These are phyloP conservation scores for Eristalis tenax DNA, from an alignment of 2,888 invertebrate species.

Conservation along the genomic window DNA sequence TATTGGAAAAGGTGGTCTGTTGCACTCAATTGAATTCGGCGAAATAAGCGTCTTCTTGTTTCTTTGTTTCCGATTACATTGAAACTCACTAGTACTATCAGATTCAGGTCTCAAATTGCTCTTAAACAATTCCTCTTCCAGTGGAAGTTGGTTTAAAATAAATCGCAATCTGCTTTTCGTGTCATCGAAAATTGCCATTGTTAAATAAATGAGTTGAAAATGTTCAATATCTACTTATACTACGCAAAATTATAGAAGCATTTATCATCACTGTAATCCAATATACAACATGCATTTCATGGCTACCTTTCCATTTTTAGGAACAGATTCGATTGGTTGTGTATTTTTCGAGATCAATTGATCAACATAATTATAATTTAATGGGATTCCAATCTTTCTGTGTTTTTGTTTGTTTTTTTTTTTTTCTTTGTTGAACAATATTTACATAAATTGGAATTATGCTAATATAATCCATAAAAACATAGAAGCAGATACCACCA, in stretches of 20 bases:
- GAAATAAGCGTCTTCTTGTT: too few relatives aligned
- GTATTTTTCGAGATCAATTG: constrained; percentile 14
- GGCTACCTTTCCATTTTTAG: background rate
- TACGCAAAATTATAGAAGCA: background rate
- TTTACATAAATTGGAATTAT: background rate
- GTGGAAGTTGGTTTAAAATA: too few relatives aligned
- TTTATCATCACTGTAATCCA: background rate
- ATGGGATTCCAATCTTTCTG: background rate
- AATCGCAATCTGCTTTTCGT: too few relatives aligned
- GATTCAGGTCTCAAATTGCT: too few relatives aligned
- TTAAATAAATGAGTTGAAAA: too few relatives aligned
- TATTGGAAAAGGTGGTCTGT: too few relatives aligned
- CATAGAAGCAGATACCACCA: constrained; percentile 8
- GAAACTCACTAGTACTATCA: too few relatives aligned
- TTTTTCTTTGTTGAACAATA: background rate
- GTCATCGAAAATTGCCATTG: too few relatives aligned
- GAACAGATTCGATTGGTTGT: background rate
- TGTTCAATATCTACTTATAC: background rate
- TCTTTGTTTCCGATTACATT: too few relatives aligned
- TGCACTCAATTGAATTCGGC: too few relatives aligned
- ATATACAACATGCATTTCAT: background rate
- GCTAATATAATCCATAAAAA: constrained; percentile 74
- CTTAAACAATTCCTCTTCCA: too few relatives aligned
- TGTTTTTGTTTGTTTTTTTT: background rate
- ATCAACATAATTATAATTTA: constrained; percentile 1